Conservation (phyloP, 2,888 invertebrate species). For the Dasypogon diadema region DNA sequence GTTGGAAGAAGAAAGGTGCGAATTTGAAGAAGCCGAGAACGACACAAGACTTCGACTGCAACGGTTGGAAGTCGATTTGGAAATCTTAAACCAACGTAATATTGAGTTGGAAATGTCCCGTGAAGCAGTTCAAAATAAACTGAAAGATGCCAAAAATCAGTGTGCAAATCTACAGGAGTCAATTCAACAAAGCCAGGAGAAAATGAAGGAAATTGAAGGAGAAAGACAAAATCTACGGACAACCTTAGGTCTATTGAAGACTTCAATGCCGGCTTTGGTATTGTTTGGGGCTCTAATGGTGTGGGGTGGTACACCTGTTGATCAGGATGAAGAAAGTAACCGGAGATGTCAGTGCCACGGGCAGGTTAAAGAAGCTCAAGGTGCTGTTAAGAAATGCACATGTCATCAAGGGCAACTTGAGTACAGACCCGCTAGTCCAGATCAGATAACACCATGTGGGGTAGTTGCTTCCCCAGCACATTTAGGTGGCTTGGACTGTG, state of each 20-base stretch:
- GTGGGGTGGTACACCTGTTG: not conserved
- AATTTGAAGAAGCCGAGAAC: conserved; percentile 82
- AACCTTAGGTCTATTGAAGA: conserved; percentile 73
- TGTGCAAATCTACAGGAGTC: conserved; percentile 70
- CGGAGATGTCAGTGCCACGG: not conserved
- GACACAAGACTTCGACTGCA: conserved; percentile 72
- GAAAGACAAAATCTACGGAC: conserved; percentile 70
- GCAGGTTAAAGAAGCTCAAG: too few relatives aligned
- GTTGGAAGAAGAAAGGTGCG: conserved; percentile 79
- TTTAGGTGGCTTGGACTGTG: too few relatives aligned
- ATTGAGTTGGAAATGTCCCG: conserved; percentile 72
- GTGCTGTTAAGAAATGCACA: too few relatives aligned
- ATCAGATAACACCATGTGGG: too few relatives aligned
- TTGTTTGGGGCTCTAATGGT: conserved; percentile 71
- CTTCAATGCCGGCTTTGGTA: conserved; percentile 74
- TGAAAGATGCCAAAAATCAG: conserved; percentile 70
- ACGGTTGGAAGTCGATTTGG: conserved; percentile 75
- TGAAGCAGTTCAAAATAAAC: conserved; percentile 73
- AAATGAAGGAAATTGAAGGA: conserved; percentile 70
- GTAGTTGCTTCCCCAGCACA: too few relatives aligned
- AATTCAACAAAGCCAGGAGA: conserved; percentile 72
- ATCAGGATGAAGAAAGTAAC: too few relatives aligned
- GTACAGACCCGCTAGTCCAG: too few relatives aligned
- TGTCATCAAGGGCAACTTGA: too few relatives aligned
- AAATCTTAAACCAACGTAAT: conserved; percentile 70